Base-by-base conservation (phyloP, 2,113 vertebrate species). In the Bos javanicus region DNA sequence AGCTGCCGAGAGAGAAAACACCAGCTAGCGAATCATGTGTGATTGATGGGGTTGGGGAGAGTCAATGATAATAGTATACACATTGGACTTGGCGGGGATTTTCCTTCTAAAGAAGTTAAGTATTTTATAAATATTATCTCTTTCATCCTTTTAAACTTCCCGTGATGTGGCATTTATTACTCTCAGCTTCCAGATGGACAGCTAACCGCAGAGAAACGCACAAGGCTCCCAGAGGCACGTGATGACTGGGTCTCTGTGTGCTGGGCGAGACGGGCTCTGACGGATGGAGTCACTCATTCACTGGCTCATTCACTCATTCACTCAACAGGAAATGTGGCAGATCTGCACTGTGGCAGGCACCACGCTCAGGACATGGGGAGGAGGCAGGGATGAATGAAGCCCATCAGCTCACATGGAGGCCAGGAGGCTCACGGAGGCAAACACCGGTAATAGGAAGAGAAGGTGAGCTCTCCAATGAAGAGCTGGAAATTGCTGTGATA, bases 111-210 rank as follows among this genome's bases (percentile, higher is more conserved):
- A 95, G 94, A 94, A 93, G 92, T 96, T 96, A 95, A 97, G 97
- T 91, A 95, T 95, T 97, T 97, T 95, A 97, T 98, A 97, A 97
- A 98, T 97, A 98, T 96, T 94, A 91, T 97, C 96, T 94, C 94
- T 97, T 97, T 96, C 95, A 95, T 97, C 96, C 95, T 89, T 96
- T 96, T 81, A 94, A 95, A 92, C 96, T 95, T 97, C 98, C 98
- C 93, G 86, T 54, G 91, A 96, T 95, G 93, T 97, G 95, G 94
- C 93, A 64, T 97, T 97, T 97, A 95, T 91, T 84, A 89, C 86
- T 91, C 78, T 81, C 93, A 46, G 95, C 91, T 97, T 98, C 95
- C 98, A 96, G 96, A 95, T 97, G 98, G 95, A 97, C 95, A 96
- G 19, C 71, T 56, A 96, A 97, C 95, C 81, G 10, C 88, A 86